These are phyloP conservation scores for Knipowitschia caucasica DNA, from an alignment of 2,797 vertebrate species.

Conservation along the genomic window DNA sequence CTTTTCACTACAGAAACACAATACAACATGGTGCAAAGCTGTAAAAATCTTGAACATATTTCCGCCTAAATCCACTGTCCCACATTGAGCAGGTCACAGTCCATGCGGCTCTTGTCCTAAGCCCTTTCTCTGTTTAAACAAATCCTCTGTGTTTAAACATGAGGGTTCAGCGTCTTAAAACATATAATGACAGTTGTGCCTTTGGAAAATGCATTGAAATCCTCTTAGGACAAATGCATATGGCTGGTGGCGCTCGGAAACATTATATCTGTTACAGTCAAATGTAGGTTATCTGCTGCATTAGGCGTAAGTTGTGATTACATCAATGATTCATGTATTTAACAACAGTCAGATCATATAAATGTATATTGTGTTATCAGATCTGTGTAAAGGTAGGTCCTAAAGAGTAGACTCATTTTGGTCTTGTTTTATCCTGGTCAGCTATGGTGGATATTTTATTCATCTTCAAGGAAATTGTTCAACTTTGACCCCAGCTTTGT, in stretches of 20 bases:
- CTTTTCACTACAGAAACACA: background rate
- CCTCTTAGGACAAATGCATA: constrained; percentile 6
- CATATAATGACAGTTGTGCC: constrained; percentile 7
- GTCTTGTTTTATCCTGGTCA: background rate
- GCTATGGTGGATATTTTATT: too few relatives aligned
- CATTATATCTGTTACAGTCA: background rate
- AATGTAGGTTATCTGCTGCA: background rate
- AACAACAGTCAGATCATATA: background rate
- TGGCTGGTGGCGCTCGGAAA: background rate
- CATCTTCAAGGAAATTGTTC: too few relatives aligned
- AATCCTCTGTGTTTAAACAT: constrained; percentile 6
- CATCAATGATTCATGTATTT: background rate
- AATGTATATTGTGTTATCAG: too few relatives aligned
- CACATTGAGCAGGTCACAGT: background rate
- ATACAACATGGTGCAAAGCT: background rate
- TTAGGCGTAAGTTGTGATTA: background rate
- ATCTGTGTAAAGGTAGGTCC: too few relatives aligned
- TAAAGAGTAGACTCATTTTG: background rate
- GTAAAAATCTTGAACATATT: background rate
- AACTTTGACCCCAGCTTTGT: too few relatives aligned
- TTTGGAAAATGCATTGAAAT: background rate
- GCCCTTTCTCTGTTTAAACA: constrained; percentile 9
- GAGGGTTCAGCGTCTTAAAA: constrained; percentile 20
- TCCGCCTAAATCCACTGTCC: background rate
- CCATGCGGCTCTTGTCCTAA: background rate